Conservation (phyloP, 2,888 invertebrate genomes). For the Mesorhabditis belari region DNA sequence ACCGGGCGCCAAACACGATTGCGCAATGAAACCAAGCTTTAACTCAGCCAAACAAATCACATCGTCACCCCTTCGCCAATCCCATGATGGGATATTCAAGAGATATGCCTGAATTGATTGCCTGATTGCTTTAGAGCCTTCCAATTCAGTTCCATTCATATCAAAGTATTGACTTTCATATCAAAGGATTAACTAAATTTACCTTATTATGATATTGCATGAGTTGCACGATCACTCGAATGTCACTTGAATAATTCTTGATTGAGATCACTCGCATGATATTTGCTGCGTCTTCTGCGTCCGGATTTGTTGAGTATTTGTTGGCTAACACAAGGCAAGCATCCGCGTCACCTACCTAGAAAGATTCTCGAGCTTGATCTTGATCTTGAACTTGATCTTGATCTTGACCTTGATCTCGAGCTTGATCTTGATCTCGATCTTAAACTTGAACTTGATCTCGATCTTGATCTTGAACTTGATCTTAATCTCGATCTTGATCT, state of each 20-base stretch:
- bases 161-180: background rate
- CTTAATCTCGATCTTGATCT: too few relatives aligned
- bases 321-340: slow-evolving; percentile 98
- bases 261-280: slow-evolving; percentile 99
- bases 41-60: slow-evolving; percentile 97
- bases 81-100: slow-evolving; percentile 99
- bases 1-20: slow-evolving; percentile 96
- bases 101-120: slow-evolving; percentile 83
- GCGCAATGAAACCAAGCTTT: slow-evolving; percentile 98
- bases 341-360: slow-evolving; percentile 86
- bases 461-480: too few relatives aligned
- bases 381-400: background rate
- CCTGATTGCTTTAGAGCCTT: background rate
- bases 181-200: background rate
- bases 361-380: background rate
- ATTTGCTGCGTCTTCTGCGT: slow-evolving; percentile 99
- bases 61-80: slow-evolving; percentile 99
- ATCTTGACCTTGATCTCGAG: too few relatives aligned
- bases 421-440: too few relatives aligned
- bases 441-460: background rate
- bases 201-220: slow-evolving; percentile 99
- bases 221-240: slow-evolving; percentile 97
- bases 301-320: slow-evolving; percentile 99
- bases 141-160: background rate
- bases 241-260: slow-evolving; percentile 99